Conservation (phyloP, 2,797 vertebrate species). For the Eidolon dupreanum region DNA sequence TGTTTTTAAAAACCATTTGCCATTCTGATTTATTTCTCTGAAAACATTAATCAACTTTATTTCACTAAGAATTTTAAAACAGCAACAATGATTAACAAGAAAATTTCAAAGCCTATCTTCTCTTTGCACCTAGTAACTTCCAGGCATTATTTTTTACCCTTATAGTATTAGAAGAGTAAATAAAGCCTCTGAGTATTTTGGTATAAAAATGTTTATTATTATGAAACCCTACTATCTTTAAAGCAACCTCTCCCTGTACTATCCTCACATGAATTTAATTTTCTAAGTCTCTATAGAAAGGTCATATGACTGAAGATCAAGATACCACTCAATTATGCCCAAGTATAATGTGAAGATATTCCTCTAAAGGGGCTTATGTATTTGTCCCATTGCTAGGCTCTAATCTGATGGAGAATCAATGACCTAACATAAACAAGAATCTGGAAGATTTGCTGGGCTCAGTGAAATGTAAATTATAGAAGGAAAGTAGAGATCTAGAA, state of each 20-base stretch:
- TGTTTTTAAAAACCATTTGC: background rate
- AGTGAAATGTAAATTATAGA: background rate
- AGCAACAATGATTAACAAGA: background rate
- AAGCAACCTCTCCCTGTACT: background rate
- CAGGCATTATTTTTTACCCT: background rate
- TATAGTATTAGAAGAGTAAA: background rate
- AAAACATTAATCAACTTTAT: background rate
- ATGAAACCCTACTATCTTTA: background rate
- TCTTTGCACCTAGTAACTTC: background rate
- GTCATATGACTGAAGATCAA: background rate
- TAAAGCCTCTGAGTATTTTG: background rate
- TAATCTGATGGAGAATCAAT: conserved; percentile 7
- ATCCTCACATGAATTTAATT: conserved; percentile 16
- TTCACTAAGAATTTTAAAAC: background rate
- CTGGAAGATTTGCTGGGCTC: background rate
- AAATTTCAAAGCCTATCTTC: background rate
- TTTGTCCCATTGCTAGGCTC: background rate
- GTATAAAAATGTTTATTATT: background rate
- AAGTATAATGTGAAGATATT: background rate
- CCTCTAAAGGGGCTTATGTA: background rate
- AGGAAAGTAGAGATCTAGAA: background rate
- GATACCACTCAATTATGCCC: background rate
- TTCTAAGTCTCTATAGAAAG: background rate
- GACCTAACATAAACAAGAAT: background rate
- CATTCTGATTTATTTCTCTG: background rate